phyloP scores from a whole-genome alignment of 2,888 invertebrate genomes.

The Epirrhoe alternata region DNA sequence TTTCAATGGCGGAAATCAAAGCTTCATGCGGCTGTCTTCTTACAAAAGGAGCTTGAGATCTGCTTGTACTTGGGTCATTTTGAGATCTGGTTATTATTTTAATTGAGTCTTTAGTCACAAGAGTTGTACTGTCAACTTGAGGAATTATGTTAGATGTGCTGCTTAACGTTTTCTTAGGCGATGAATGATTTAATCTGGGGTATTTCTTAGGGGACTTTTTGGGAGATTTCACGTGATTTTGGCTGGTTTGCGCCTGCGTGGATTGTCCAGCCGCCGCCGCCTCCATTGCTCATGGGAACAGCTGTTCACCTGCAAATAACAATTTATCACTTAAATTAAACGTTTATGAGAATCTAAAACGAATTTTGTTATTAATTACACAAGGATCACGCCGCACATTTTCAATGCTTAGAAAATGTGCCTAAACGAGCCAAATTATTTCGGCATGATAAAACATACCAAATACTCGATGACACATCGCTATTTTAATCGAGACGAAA shows the following conservation, averaged over 20 bases:
- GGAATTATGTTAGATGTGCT: neutral
- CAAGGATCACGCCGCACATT: too few relatives aligned
- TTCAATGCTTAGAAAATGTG: too few relatives aligned
- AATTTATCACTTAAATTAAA: slow-evolving; percentile 8
- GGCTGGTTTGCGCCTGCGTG: slow-evolving; percentile 13
- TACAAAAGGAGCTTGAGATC: neutral
- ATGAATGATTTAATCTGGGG: neutral
- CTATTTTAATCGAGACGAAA: too few relatives aligned
- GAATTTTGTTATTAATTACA: neutral
- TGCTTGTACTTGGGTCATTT: neutral
- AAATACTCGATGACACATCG: too few relatives aligned
- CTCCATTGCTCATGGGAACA: slow-evolving; percentile 63
- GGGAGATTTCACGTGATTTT: neutral
- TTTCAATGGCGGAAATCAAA: slow-evolving; percentile 4
- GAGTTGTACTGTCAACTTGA: neutral
- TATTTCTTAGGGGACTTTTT: slow-evolving; percentile 21
- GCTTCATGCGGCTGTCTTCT: neutral
- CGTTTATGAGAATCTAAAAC: too few relatives aligned
- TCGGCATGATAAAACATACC: too few relatives aligned
- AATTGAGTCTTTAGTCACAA: neutral
- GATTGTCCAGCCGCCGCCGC: slow-evolving; percentile 36
- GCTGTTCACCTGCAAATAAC: slow-evolving; percentile 50
- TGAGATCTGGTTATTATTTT: neutral
- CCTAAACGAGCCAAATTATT: too few relatives aligned
- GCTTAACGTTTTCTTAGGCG: slow-evolving; percentile 13